These are phyloP conservation scores for Eriosoma lanigerum DNA, from an alignment of 1,140 invertebrate species.

Conservation along the genomic window DNA sequence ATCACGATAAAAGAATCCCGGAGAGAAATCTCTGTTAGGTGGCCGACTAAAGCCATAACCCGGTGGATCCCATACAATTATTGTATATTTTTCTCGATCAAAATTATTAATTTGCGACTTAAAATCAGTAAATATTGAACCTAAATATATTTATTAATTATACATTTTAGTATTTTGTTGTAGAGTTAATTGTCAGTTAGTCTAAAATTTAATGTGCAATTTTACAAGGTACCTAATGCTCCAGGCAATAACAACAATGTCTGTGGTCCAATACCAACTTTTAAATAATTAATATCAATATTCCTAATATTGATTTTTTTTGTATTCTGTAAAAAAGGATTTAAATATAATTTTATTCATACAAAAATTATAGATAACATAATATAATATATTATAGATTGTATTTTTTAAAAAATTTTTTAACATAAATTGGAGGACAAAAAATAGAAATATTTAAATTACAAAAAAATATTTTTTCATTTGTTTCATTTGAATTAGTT, in stretches of 20 bases:
- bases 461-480: too few relatives aligned
- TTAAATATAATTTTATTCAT: neutral
- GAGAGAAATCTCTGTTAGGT: constrained; percentile 69
- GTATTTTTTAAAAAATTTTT: too few relatives aligned
- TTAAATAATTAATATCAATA: constrained; percentile 70
- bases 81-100: constrained; percentile 68
- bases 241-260: constrained; percentile 75
- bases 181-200: too few relatives aligned
- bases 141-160: constrained; percentile 55
- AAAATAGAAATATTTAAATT: too few relatives aligned
- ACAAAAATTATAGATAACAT: too few relatives aligned
- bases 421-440: too few relatives aligned
- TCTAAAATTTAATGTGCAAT: too few relatives aligned
- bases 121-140: constrained; percentile 78
- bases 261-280: constrained; percentile 69
- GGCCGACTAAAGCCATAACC: constrained; percentile 84
- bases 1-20: constrained; percentile 75
- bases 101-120: constrained; percentile 75
- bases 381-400: too few relatives aligned
- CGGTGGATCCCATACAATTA: constrained; percentile 85
- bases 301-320: constrained; percentile 65
- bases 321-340: constrained; percentile 28
- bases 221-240: constrained; percentile 64
- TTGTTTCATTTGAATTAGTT: too few relatives aligned
- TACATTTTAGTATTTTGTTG: too few relatives aligned